Conservation (phyloP, 1,140 invertebrate genomes). For the Leptopilina clavipes region DNA sequence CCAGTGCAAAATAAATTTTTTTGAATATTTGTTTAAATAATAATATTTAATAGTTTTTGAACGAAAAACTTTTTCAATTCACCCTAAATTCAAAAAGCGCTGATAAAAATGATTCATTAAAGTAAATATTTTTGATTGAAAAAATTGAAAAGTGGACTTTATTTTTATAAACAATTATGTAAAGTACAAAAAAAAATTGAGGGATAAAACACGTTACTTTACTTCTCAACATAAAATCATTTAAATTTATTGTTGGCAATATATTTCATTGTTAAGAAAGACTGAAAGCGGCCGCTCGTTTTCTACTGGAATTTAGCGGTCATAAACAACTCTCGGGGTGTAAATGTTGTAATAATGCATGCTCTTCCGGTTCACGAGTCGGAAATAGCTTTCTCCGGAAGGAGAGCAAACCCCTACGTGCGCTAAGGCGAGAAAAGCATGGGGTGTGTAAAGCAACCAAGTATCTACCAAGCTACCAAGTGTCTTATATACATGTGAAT, state of each 20-base stretch:
- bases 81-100: too few relatives aligned
- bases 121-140: too few relatives aligned
- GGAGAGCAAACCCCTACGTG: conserved; percentile 51
- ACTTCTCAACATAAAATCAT: conserved; percentile 23
- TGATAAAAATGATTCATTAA: too few relatives aligned
- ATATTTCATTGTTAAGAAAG: conserved; percentile 38
- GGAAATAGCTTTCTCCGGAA: conserved; percentile 48
- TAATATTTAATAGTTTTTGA: too few relatives aligned
- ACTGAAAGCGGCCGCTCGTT: conserved; percentile 34
- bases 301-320: conserved; percentile 50
- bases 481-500: conserved; percentile 5
- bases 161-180: neutral
- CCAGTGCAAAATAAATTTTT: too few relatives aligned
- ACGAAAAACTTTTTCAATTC: too few relatives aligned
- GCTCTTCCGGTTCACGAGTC: conserved; percentile 38
- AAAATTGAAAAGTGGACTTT: too few relatives aligned
- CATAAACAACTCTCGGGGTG: conserved; percentile 54
- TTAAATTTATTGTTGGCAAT: conserved; percentile 33
- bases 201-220: conserved; percentile 9
- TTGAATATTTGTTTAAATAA: too few relatives aligned
- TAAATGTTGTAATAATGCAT: conserved; percentile 60
- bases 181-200: neutral
- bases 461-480: neutral
- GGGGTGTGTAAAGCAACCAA: conserved; percentile 22
- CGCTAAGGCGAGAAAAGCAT: conserved; percentile 47